These are phyloP conservation scores for Cossypha niveicapilla DNA, from an alignment of 2,797 vertebrate species.

Conservation along the genomic window DNA sequence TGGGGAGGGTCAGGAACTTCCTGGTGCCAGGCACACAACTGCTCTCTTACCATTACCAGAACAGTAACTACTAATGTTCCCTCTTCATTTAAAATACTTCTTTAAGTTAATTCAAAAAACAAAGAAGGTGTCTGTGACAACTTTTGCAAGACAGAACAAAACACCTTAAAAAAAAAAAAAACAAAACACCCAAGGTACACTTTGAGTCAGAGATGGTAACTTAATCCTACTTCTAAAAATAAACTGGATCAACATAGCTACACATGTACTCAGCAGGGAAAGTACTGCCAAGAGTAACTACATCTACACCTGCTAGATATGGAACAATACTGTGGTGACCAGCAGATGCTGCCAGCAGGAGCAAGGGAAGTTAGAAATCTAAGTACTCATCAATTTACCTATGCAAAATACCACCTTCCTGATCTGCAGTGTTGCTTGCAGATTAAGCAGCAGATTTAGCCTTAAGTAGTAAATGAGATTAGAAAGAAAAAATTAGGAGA, in stretches of 20 bases:
- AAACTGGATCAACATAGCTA: slow-evolving; percentile 50
- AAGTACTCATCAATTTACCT: not conserved
- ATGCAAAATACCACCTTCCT: not conserved
- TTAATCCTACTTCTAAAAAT: slow-evolving; percentile 64
- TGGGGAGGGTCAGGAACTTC: not conserved
- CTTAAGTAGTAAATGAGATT: not conserved
- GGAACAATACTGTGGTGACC: slow-evolving; percentile 14
- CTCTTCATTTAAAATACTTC: not conserved
- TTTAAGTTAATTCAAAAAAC: not conserved
- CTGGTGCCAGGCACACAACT: not conserved
- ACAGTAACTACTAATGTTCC: not conserved
- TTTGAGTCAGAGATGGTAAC: not conserved
- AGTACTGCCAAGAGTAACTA: slow-evolving; percentile 46
- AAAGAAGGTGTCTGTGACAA: not conserved
- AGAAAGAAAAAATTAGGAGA: not conserved
- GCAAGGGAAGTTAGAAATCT: not conserved
- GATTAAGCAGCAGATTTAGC: not conserved
- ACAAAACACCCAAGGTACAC: not conserved
- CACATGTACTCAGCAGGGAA: not conserved
- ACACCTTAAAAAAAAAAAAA: not conserved
- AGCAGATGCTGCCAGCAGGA: not conserved
- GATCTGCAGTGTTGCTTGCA: not conserved
- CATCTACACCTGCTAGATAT: not conserved
- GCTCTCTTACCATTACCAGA: not conserved
- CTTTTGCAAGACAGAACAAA: not conserved